Percentiles rank a stretch among this genome's conserved stretches.
Conservation (phyloP, 2,113 vertebrate genomes). For the Gobio gobio region DNA sequence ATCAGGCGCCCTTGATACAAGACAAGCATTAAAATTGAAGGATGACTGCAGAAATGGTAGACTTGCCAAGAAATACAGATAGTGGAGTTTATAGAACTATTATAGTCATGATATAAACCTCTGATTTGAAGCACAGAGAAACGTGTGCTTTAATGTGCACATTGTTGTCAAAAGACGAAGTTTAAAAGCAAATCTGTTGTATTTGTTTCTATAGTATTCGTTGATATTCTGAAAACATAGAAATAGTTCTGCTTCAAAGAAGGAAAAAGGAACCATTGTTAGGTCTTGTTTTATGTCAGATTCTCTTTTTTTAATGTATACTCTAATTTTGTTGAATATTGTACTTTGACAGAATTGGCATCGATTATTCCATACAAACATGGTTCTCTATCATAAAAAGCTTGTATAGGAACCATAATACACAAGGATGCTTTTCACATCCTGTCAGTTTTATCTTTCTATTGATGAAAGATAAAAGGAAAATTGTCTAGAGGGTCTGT, state of each 20-base stretch:
- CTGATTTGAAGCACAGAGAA: background rate
- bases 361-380: background rate
- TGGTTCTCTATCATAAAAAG: conserved; percentile 17
- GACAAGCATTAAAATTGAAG: background rate
- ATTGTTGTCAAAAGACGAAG: background rate
- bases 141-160: background rate
- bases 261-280: conserved; percentile 1
- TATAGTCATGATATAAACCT: background rate
- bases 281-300: background rate
- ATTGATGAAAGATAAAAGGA: conserved; percentile 27
- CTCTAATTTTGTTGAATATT: conserved; percentile 5
- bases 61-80: conserved; percentile 13
- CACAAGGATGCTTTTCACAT: background rate
- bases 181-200: background rate
- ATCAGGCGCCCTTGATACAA: conserved; percentile 32
- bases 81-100: conserved; percentile 26
- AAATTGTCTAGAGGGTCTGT: background rate
- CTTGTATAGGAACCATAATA: background rate
- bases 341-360: conserved; percentile 13
- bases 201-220: background rate
- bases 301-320: background rate
- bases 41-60: conserved; percentile 25
- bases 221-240: conserved; percentile 11
- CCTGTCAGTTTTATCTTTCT: background rate
- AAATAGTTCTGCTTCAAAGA: background rate